Conservation (phyloP, 2,113 vertebrate genomes). For the Macrotis lagotis region DNA sequence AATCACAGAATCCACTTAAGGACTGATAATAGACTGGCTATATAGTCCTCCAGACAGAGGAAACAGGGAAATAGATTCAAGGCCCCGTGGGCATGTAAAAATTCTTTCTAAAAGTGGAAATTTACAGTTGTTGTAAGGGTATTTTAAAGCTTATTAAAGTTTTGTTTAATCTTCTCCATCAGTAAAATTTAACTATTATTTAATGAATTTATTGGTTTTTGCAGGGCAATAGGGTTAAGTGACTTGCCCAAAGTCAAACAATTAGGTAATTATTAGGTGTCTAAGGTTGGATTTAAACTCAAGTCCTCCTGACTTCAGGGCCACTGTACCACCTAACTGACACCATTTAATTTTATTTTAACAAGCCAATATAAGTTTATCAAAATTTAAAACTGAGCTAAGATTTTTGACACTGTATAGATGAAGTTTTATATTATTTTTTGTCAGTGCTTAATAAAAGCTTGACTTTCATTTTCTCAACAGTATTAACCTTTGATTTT, state of each 20-base stretch:
- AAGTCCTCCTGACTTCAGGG: not conserved
- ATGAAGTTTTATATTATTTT: too few species aligned
- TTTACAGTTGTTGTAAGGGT: not conserved
- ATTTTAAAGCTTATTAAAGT: not conserved
- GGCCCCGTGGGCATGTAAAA: not conserved
- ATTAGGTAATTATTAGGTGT: not conserved
- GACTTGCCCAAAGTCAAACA: not conserved
- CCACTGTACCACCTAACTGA: not conserved
- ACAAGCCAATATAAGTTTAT: too few species aligned
- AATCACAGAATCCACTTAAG: not conserved
- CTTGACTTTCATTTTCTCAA: too few species aligned
- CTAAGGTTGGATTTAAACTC: not conserved
- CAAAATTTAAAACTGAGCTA: too few species aligned
- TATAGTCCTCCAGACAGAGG: not conserved
- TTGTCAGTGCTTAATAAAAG: too few species aligned
- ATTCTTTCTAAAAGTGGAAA: not conserved
- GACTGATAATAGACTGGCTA: not conserved
- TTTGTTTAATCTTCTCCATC: not conserved
- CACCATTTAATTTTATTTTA: too few species aligned
- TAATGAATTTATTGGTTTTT: too few species aligned
- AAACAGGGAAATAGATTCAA: not conserved
- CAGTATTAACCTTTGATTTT: too few species aligned
- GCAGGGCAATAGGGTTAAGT: too few species aligned
- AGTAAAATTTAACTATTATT: not conserved
- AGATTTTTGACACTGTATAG: too few species aligned